Base-by-base conservation (phyloP, 1,140 invertebrate genomes). In the Pogonus chalceus region DNA sequence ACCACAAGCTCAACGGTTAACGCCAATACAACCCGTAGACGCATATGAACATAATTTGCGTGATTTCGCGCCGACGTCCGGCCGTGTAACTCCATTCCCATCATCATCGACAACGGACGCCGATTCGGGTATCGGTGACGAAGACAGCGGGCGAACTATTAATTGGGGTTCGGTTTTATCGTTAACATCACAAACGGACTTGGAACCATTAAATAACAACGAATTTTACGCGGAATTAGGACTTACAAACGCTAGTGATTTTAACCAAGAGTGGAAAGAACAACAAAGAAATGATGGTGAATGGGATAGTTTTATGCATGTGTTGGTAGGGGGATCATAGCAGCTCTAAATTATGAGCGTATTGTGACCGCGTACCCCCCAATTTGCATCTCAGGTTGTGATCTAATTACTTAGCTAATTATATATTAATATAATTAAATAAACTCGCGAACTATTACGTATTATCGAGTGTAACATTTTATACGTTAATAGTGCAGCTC, bases 81-180 rank as follows among this genome's bases (percentile, higher is more conserved):
- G 76, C 35, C 75, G 78, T 60, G 78, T 76, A 59, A 86, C 80
- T 54, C 83, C 80, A 14, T 82, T 79, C 60, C 80, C 79, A 21
- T 65, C 57, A n/a, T 58, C 50, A 21, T 24, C 59, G 7, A 26
- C 63, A 35, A 76, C 78, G 53, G 82, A 83, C 69, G 80, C 76
- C 12, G 85, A 88, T 68, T 86, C 85, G 0, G 82, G 85, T 49
- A 83, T 87, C 68, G 84, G 84, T 60, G 85, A 88, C 65, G 85
- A 86, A 60, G 86, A 88, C 66, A 78, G 78, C 37, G 79, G 76
- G 18, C 78, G 85, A 48, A 80, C 84, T 56, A 91, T 92, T 66
- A 90, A 92, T 71, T 92, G 90, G 90, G 87, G 90, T 62, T 91
- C 88, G 23, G 90, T 92, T 58, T 77, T 93, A 35, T 90, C 86